Conservation (phyloP, 2,797 vertebrate species). For the Leptodactylus fallax region DNA sequence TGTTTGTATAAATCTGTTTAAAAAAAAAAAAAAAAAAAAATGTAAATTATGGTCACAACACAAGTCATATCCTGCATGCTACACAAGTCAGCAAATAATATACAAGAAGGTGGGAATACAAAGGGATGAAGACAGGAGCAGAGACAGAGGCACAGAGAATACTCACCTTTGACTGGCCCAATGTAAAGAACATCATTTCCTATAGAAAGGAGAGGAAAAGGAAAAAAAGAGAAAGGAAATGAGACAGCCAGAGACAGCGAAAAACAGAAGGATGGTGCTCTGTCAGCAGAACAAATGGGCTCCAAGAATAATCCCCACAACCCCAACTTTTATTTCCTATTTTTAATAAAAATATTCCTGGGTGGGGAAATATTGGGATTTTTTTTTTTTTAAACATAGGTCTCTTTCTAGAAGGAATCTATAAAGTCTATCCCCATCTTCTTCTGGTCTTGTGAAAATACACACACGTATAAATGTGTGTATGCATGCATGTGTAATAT, state of each 20-base stretch:
- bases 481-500: too few relatives aligned
- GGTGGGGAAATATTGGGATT: too few relatives aligned
- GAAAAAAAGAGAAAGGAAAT: slow-evolving; percentile 72
- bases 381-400: too few relatives aligned
- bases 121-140: slow-evolving; percentile 46
- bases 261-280: slow-evolving; percentile 68
- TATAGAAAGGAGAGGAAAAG: slow-evolving; percentile 81
- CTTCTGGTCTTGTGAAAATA: too few relatives aligned
- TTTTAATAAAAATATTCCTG: too few relatives aligned
- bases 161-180: slow-evolving; percentile 99
- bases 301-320: neutral
- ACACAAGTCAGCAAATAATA: slow-evolving; percentile 7
- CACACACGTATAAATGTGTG: too few relatives aligned
- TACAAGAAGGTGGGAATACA: slow-evolving; percentile 21
- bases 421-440: too few relatives aligned
- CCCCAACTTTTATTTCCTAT: too few relatives aligned
- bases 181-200: slow-evolving; percentile 99
- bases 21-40: too few relatives aligned
- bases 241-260: slow-evolving; percentile 76
- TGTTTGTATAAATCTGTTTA: neutral
- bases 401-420: too few relatives aligned
- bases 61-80: slow-evolving; percentile 32
- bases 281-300: slow-evolving; percentile 29
- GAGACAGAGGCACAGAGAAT: slow-evolving; percentile 69
- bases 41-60: neutral